These are phyloP conservation scores for Malachius bipustulatus DNA, from an alignment of 2,888 invertebrate genomes.

Conservation along the genomic window DNA sequence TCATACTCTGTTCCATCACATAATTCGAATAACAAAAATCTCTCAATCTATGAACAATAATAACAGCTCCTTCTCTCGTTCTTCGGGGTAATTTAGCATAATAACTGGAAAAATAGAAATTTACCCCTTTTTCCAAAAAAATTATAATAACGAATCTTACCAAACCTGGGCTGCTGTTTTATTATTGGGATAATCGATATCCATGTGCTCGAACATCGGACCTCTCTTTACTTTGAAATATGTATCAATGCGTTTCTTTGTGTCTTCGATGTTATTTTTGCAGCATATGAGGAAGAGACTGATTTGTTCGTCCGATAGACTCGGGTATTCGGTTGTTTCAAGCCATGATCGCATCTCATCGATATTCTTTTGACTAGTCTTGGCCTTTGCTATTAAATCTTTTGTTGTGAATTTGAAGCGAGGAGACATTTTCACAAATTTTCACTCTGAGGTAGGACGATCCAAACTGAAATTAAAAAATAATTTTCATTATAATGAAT, in stretches of 20 bases:
- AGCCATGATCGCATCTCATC: background rate
- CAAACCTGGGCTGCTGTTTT: background rate
- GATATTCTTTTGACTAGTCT: background rate
- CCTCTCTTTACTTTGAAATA: slow-evolving; percentile 2
- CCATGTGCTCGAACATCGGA: background rate
- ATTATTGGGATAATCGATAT: background rate
- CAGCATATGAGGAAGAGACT: background rate
- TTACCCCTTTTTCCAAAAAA: background rate
- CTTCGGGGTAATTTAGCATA: background rate
- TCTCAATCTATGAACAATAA: slow-evolving; percentile 1
- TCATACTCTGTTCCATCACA: background rate
- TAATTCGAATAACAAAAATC: background rate
- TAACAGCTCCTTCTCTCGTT: background rate
- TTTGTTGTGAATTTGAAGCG: background rate
- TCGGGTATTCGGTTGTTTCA: background rate
- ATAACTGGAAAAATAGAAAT: background rate
- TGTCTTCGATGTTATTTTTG: background rate
- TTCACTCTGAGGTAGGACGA: too few species aligned
- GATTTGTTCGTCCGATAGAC: background rate
- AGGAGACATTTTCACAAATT: background rate
- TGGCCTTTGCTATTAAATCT: background rate
- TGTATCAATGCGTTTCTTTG: background rate
- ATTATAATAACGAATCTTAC: slow-evolving; percentile 1
- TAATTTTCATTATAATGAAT: too few species aligned
- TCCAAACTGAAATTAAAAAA: too few species aligned